These are phyloP conservation scores for Holothuria glaberrima DNA, from an alignment of 35 echinoderm and acorn worm genomes.

Conservation along the genomic window DNA sequence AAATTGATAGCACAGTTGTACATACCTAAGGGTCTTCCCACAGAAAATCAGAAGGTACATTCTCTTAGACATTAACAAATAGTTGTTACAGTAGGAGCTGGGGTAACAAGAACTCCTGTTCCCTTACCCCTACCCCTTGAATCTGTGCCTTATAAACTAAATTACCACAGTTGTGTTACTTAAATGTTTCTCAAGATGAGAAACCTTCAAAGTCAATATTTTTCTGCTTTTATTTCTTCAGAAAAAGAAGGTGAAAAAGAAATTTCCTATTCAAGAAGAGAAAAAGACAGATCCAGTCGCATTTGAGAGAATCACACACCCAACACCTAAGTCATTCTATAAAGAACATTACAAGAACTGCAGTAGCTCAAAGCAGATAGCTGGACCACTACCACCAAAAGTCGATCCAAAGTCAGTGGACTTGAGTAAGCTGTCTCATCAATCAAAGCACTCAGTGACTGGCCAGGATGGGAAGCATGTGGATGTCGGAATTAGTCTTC, in stretches of 20 bases:
- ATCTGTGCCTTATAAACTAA: too few relatives aligned
- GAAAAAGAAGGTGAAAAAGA: conserved; percentile 26
- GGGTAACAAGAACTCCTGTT: too few relatives aligned
- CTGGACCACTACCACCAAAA: background rate
- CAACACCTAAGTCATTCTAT: conserved; percentile 39
- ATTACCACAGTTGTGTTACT: too few relatives aligned
- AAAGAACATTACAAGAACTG: conserved; percentile 41
- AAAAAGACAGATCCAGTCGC: conserved; percentile 19
- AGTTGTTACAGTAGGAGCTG: too few relatives aligned
- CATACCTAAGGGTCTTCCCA: too few relatives aligned
- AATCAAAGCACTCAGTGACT: background rate
- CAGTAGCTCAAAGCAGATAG: conserved; percentile 3
- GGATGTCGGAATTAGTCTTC: background rate
- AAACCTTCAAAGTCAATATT: too few relatives aligned
- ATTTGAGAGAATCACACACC: conserved; percentile 40
- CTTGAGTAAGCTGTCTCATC: background rate
- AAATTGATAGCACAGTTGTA: too few relatives aligned
- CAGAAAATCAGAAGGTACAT: too few relatives aligned
- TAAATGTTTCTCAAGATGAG: too few relatives aligned
- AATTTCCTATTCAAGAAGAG: conserved; percentile 31
- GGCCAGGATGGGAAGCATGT: background rate
- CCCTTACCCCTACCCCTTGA: too few relatives aligned
- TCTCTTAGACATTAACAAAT: too few relatives aligned
- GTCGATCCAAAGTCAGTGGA: background rate
- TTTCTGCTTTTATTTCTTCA: background rate